Evolutionary conservation across 2,113 vertebrate genomes (phyloP).

Genomic region (Empidonax alnorum): DNA sequence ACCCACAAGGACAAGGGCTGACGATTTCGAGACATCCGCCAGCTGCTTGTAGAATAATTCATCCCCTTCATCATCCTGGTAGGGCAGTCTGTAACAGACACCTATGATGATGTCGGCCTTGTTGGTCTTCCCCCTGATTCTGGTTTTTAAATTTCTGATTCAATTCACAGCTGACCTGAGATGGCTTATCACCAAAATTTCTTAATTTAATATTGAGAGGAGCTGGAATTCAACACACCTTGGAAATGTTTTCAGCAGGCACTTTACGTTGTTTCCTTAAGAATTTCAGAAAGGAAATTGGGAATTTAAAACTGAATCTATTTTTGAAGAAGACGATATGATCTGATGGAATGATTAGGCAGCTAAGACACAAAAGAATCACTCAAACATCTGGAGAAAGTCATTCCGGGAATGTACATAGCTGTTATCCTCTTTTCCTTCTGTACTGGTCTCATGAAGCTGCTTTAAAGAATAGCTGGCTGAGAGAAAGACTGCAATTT

Average conservation of each 20-base stretch:
- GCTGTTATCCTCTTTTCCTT: background rate
- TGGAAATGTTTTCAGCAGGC: background rate
- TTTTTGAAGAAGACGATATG: background rate
- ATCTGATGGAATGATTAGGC: background rate
- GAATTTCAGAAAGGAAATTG: background rate
- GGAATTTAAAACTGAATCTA: background rate
- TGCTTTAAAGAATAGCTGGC: background rate
- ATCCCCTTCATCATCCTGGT: no score
- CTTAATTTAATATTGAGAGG: background rate
- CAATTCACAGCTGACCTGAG: background rate
- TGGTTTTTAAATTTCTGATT: background rate
- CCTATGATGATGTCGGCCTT: no score
- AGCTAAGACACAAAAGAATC: background rate
- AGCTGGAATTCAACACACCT: background rate
- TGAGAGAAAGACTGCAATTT: background rate
- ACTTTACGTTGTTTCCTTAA: background rate
- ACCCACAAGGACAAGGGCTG: no score
- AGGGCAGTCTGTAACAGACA: no score
- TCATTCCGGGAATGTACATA: background rate
- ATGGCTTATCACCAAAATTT: background rate
- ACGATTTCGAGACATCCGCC: no score
- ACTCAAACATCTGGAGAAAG: background rate
- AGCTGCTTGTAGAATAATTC: no score
- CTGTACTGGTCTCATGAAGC: background rate
- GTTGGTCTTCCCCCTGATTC: no score